Evolutionary conservation across 2,113 vertebrate genomes (phyloP), one percentile per base, ranked within the genome.

Genomic region (Mola mola): DNA sequence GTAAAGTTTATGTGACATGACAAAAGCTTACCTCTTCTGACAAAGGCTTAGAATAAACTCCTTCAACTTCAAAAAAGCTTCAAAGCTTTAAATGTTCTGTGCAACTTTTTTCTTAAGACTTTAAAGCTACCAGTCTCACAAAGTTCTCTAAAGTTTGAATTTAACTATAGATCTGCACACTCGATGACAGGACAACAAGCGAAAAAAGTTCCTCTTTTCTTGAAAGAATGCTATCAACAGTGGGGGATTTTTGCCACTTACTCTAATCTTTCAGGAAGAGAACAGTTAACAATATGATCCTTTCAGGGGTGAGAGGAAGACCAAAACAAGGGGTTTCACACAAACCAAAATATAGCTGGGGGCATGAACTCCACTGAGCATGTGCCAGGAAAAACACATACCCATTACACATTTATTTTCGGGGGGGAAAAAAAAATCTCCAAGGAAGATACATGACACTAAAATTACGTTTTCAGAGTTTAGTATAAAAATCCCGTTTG

Each of bases 241-340:
- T 29, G 48, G 51, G n/a, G n/a, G n/a, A n/a, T n/a, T 78, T 90
- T 79, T 79, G 44, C 59, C 79, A 50, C 56, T 64, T 56, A 49
- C 78, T n/a, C n/a, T 46, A 49, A 65, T 31, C 38, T 38, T 65
- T 67, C 43, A 60, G 50, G 67, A 82, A 83, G 75, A 66, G 43
- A 50, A 66, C 13, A 47, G 71, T 64, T 70, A 72, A 88, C 83
- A 86, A 91, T 74, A 75, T 44, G 49, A 6, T 72, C 62, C 71
- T 81, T 85, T 84, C 75, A 89, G 62, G 38, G 66, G 40, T 69
- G 48, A 58, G 58, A 56, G 62, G 31, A 42, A 53, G 60, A 53
- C 43, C 25, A 53, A 74, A 48, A 84, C 46, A 78, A 79, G 47
- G 42, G 66, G 64, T 63, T n/a, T 55, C 66, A 81, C 67, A 80